Evolutionary conservation across 1,140 invertebrate species (phyloP).

Genomic region (Platyscapa corneri): DNA sequence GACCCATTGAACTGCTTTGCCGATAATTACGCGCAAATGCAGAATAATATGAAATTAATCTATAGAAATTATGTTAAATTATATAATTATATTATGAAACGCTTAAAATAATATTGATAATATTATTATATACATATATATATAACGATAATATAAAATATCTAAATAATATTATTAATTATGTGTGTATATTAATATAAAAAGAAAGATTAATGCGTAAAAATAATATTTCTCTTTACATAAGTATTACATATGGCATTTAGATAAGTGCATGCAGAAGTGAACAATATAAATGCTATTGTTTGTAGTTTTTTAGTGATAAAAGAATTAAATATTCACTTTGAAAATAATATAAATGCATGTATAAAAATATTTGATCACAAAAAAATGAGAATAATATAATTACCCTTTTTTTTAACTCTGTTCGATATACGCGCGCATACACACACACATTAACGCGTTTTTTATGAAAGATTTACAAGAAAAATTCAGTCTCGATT

Average conservation of each 20-base stretch:
- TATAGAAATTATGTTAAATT: conserved; percentile 69
- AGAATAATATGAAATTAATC: conserved; percentile 68
- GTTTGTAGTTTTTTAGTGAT: not conserved
- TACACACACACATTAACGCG: no score
- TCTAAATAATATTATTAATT: conserved; percentile 41
- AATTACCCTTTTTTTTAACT: no score
- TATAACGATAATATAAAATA: no score
- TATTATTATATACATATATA: conserved; percentile 38
- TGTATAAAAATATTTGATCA: no score
- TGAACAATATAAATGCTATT: conserved; percentile 5
- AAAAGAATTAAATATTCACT: no score
- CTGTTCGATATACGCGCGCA: no score
- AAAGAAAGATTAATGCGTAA: conserved; percentile 53
- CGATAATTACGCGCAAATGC: conserved; percentile 50
- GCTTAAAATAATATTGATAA: conserved; percentile 26
- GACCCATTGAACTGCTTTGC: conserved; percentile 16
- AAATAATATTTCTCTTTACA: conserved; percentile 56
- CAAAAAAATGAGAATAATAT: not conserved
- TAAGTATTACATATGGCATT: not conserved
- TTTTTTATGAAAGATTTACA: no score
- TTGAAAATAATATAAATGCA: no score
- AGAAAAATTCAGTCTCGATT: no score
- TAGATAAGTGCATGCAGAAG: no score
- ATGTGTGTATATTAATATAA: conserved; percentile 4
- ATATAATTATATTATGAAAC: conserved; percentile 60